Evolutionary conservation across 2,113 vertebrate genomes (phyloP).

Genomic region (Archocentrus centrarchus): DNA sequence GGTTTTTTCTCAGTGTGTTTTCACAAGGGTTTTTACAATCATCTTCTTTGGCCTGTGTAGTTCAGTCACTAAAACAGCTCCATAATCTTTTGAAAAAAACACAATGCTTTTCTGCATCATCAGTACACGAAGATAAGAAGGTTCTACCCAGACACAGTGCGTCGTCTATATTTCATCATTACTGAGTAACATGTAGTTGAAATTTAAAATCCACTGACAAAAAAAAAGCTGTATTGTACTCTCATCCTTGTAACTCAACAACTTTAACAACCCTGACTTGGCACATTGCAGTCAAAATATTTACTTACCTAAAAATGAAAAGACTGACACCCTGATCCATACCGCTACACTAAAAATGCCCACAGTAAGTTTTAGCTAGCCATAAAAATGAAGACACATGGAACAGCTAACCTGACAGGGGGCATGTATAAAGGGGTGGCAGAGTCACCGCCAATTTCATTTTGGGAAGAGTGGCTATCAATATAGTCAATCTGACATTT

Average conservation of each 20-base stretch:
- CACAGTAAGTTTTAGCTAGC: conserved; percentile 2
- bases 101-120: not conserved
- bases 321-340: not conserved
- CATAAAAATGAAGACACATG: conserved; percentile 1
- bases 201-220: not conserved
- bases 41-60: conserved; percentile 1
- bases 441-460: conserved; percentile 4
- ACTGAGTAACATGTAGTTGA: not conserved
- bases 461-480: conserved; percentile 6
- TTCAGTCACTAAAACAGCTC: conserved; percentile 18
- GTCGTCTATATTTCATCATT: not conserved
- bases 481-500: not conserved
- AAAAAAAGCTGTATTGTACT: not conserved
- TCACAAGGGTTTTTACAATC: conserved; percentile 21
- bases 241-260: not conserved
- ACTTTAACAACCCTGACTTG: not conserved
- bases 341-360: not conserved
- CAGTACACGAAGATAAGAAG: not conserved
- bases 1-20: conserved; percentile 25
- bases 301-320: conserved; percentile 4
- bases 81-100: not conserved
- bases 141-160: not conserved
- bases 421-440: not conserved
- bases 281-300: not conserved
- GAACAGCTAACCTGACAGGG: not conserved